Evolutionary conservation across 2,113 vertebrate species (phyloP).

Genomic region (Hemibagrus wyckioides): DNA sequence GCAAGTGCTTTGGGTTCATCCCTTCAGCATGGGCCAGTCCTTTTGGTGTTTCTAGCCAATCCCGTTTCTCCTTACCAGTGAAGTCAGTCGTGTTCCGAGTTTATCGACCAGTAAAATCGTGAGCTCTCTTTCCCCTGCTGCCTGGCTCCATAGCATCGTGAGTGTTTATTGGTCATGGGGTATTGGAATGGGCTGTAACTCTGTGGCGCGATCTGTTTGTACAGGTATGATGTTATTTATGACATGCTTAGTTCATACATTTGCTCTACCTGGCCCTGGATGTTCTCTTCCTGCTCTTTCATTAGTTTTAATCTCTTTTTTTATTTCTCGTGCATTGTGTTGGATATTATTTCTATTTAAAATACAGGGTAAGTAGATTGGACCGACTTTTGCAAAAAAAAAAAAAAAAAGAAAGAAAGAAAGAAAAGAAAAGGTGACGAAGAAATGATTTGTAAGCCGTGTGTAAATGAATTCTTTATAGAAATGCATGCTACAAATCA

Average conservation of each 20-base stretch:
- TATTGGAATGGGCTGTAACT: neutral
- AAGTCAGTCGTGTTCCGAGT: conserved; percentile 67
- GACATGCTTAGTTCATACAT: neutral
- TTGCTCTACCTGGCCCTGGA: too few species aligned
- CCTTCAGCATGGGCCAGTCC: neutral
- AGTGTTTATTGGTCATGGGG: conserved; percentile 33
- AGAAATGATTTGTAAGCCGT: neutral
- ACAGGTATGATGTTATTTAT: neutral
- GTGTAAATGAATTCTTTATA: neutral
- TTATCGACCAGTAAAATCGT: conserved; percentile 59
- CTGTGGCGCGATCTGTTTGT: conserved; percentile 18
- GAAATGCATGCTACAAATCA: neutral
- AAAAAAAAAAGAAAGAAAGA: too few species aligned
- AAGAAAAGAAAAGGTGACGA: neutral
- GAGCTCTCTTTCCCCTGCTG: conserved; percentile 39
- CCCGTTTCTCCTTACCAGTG: conserved; percentile 38
- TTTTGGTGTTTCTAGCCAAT: neutral
- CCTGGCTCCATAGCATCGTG: neutral
- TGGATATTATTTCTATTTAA: neutral
- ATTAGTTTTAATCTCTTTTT: neutral
- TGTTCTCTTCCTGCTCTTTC: neutral
- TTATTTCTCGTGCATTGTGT: neutral
- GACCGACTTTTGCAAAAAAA: neutral
- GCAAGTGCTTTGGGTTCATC: neutral
- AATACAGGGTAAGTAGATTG: conserved; percentile 1